Base-by-base conservation (phyloP, 2,113 vertebrate species). In the Pollimyrus isidori region DNA sequence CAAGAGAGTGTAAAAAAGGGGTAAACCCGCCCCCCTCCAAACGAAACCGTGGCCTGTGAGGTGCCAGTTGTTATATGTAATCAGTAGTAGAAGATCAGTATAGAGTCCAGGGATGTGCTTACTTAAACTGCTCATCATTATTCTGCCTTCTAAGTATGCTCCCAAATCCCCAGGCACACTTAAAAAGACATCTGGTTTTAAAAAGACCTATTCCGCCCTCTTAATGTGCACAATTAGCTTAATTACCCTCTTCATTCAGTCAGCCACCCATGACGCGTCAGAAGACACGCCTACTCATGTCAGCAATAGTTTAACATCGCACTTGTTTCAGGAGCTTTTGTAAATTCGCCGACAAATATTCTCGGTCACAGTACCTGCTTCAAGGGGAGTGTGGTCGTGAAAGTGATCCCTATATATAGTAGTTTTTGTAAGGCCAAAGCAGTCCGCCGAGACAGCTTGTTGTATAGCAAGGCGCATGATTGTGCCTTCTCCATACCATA, bases 341-440 rank as follows among this genome's bases (percentile, higher is more conserved):
- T 15, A 42, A 19, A 80, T 42, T 17, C 17, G 73, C 35, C 35
- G 50, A 52, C 17, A 19, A 89, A 88, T 89, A 89, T 92, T 87
- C 73, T 42, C 73, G 35, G 73, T 80, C 17, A 45, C 39, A 58
- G 76, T 30, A n/a, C 80, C 62, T n/a, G 69, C 89, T 85, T 89
- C 89, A 65, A 45, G 35, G 35, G 39, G 89, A 90, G 88, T 50
- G 88, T 87, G 85, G 88, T 58, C 84, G 42, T 87, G 88, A 56
- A 42, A 50, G 39, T n/a, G 50, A 39, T 0, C 30, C 91, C 92
- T 93, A 93, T 92, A 93, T 93, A 94, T 93, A 93, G 92, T 26
- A 80, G 4, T 89, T 89, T 49, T 93, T 93, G 91, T 90, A 89
- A 93, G 93, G 90, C 93, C 91, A 84, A 15, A 84, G 73, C 89